phyloP scores from a whole-genome alignment of 2,797 vertebrate genomes.

The Myotis pilosus region DNA sequence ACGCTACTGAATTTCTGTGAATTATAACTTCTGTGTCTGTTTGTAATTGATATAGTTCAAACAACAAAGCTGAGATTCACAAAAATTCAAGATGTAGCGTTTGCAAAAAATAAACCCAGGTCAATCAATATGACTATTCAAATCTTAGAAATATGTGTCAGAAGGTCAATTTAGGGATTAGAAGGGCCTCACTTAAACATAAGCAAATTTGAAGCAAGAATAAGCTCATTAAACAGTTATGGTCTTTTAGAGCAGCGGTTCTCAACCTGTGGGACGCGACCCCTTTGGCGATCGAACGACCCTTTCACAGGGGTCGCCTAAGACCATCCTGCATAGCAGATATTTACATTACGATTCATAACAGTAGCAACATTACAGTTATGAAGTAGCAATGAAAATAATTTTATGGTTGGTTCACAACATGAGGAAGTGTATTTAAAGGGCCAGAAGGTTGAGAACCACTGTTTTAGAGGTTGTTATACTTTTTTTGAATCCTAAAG shows the following conservation, averaged over 20 bases:
- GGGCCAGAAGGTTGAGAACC: too few species aligned
- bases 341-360: too few species aligned
- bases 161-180: neutral
- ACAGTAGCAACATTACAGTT: too few species aligned
- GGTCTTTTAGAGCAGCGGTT: neutral
- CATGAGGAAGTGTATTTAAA: too few species aligned
- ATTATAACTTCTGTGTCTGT: constrained; percentile 15
- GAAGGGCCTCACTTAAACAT: neutral
- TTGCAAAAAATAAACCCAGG: neutral
- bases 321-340: too few species aligned
- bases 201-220: neutral
- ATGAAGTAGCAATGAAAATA: too few species aligned
- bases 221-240: neutral
- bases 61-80: neutral
- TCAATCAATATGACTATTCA: neutral
- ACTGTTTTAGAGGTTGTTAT: too few species aligned
- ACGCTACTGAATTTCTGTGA: neutral
- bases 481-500: neutral
- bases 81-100: neutral
- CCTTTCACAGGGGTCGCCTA: too few species aligned
- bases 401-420: too few species aligned
- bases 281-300: too few species aligned
- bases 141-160: neutral
- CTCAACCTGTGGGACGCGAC: too few species aligned
- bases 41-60: neutral